Evolutionary conservation across 2,797 vertebrate species (phyloP), one percentile per base, ranked within the genome.

Genomic region (Hoplostethus mediterraneus): DNA sequence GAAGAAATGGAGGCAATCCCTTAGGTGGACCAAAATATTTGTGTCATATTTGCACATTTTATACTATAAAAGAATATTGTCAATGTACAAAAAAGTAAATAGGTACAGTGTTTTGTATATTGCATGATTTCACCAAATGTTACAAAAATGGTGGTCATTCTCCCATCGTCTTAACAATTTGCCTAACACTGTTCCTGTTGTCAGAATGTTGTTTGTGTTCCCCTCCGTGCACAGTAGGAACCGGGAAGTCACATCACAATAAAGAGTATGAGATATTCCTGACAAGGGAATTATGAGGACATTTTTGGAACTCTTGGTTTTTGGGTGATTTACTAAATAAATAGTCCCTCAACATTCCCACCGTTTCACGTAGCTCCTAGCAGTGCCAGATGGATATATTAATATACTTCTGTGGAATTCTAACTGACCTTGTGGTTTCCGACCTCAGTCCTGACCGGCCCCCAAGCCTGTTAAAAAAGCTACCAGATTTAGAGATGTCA

Each of bases 381-480:
- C 55, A 0, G 25, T 73, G 84, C 87, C 89, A 88, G 80, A 88
- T 86, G 83, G 81, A 81, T 67, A 82, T 85, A 88, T 89, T 82
- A 84, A 80, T 89, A 81, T 83, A 77, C 77, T 85, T 53, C 53
- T 63, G 75, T 79, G 76, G 84, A 87, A 84, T 89, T 89, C 83
- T 66, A 81, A 52, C 75, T 89, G 84, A 92, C 83, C 87, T 83
- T 87, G 84, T 71, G 85, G 89, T 81, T 78, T 83, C 79, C 91
- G 90, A 91, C 90, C 87, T 91, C 87, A 87, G 90, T 89, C 84
- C 85, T 82, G 82, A 83, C 80, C 44, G 17, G 73, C 71, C 86
- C 75, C 71, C 84, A 84, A 90, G 77, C 86, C 75, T 88, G 86
- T 89, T 87, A 81, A 86, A 84, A 21, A 75, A 85, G 71, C 63